phyloP scores from a whole-genome alignment of 2,888 invertebrate species.

The Drosophila diplacantha region DNA sequence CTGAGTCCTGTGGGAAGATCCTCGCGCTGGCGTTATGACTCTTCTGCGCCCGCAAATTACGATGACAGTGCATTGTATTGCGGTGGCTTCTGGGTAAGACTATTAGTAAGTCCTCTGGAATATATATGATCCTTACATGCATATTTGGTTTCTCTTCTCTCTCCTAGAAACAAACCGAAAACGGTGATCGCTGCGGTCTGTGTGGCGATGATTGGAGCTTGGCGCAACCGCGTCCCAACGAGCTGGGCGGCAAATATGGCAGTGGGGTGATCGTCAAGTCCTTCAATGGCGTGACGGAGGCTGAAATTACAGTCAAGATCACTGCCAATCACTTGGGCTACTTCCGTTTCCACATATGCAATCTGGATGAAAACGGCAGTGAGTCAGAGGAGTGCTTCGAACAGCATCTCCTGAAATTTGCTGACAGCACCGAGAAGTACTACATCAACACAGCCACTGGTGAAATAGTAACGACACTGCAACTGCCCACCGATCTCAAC shows the following conservation, averaged over 20 bases:
- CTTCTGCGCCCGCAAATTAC: conserved; percentile 78
- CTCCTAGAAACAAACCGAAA: conserved; percentile 75
- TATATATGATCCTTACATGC: neutral
- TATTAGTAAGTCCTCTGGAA: accelerated
- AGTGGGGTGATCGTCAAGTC: conserved; percentile 78
- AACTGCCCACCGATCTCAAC: conserved; percentile 77
- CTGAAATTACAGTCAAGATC: conserved; percentile 72
- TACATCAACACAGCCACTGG: conserved; percentile 59
- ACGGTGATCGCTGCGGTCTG: conserved; percentile 79
- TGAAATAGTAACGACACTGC: conserved; percentile 42
- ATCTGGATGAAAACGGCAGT: conserved; percentile 75
- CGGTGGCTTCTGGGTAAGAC: conserved; percentile 78
- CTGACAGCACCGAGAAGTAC: conserved; percentile 65
- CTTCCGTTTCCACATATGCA: conserved; percentile 79
- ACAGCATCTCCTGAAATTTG: conserved; percentile 73
- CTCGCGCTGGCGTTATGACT: conserved; percentile 80
- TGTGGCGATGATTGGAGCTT: conserved; percentile 80
- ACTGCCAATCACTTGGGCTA: conserved; percentile 79
- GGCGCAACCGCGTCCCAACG: conserved; percentile 79
- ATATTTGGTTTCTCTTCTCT: no score
- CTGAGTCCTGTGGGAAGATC: conserved; percentile 79
- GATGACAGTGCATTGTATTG: conserved; percentile 80
- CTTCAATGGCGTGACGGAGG: conserved; percentile 69
- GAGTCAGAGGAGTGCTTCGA: conserved; percentile 80
- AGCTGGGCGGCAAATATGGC: conserved; percentile 80